These are phyloP conservation scores for Amphipyra berbera DNA, from an alignment of 2,888 invertebrate genomes.

Conservation along the genomic window DNA sequence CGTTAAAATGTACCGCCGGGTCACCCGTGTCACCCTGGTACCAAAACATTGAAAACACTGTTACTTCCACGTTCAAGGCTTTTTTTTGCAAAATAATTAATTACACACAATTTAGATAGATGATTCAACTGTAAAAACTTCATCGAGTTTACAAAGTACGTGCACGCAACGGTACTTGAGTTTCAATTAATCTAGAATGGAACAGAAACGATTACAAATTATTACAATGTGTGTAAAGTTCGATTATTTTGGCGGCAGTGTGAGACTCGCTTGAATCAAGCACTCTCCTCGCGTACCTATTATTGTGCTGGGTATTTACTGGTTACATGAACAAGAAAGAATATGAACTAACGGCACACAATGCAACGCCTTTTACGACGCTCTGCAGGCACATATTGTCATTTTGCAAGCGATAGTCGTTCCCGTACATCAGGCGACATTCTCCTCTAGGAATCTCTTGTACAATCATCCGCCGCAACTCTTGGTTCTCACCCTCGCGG, in stretches of 20 bases:
- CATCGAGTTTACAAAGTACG: neutral
- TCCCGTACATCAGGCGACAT: constrained; percentile 79
- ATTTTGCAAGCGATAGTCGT: constrained; percentile 82
- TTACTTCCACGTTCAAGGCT: constrained; percentile 36
- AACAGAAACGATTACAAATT: no score
- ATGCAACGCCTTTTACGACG: constrained; percentile 77
- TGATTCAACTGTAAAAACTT: neutral
- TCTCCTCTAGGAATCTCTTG: constrained; percentile 71
- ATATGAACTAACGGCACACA: constrained; percentile 78
- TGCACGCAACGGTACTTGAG: no score
- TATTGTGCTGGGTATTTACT: no score
- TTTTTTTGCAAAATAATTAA: neutral
- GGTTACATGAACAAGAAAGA: no score
- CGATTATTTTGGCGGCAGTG: no score
- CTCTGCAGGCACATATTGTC: constrained; percentile 84
- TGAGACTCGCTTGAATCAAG: no score
- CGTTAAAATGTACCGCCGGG: constrained; percentile 85
- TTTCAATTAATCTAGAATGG: no score
- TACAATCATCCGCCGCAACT: constrained; percentile 84
- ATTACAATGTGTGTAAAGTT: no score
- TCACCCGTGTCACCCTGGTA: constrained; percentile 85
- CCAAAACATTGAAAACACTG: constrained; percentile 50
- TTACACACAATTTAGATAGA: no score
- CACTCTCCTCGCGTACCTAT: no score
- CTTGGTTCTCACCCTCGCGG: constrained; percentile 83